Percentiles rank a stretch among this genome's conserved stretches.
Conservation (phyloP, 1,140 invertebrate species). For the Drosophila sucinea region DNA sequence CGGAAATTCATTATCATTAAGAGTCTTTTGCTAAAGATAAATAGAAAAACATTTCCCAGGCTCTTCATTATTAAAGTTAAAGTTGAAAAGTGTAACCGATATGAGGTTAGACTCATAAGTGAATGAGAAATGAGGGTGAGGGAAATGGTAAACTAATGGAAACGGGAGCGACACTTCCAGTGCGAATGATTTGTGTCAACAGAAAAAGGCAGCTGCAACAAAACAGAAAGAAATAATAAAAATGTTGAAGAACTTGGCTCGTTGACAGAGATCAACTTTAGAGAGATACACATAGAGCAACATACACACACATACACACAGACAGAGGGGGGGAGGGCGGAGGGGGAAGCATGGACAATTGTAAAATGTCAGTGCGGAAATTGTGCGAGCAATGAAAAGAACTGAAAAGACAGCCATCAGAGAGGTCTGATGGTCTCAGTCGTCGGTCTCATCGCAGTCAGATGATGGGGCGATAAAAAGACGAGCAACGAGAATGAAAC, state of each 20-base stretch:
- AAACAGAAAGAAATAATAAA: constrained; percentile 24
- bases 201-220: constrained; percentile 59
- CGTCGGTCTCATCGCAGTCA: constrained; percentile 12
- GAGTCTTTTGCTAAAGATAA: background rate
- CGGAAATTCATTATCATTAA: background rate
- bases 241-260: constrained; percentile 53
- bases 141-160: constrained; percentile 31
- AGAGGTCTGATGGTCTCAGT: constrained; percentile 16
- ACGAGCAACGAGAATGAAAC: constrained; percentile 39
- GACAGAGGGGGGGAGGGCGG: constrained; percentile 13
- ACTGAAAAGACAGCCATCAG: constrained; percentile 54
- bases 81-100: constrained; percentile 3
- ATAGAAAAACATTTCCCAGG: constrained; percentile 36
- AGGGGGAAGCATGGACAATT: constrained; percentile 51
- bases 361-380: constrained; percentile 73
- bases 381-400: constrained; percentile 66
- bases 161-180: constrained; percentile 63
- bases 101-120: constrained; percentile 1
- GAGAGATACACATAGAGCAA: constrained; percentile 27
- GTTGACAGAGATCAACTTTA: constrained; percentile 44
- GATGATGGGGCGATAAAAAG: constrained; percentile 29
- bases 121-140: background rate
- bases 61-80: background rate
- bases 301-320: constrained; percentile 25
- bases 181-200: constrained; percentile 75